These are phyloP conservation scores for Grapholita molesta DNA, from an alignment of 1,140 invertebrate species.

Conservation along the genomic window DNA sequence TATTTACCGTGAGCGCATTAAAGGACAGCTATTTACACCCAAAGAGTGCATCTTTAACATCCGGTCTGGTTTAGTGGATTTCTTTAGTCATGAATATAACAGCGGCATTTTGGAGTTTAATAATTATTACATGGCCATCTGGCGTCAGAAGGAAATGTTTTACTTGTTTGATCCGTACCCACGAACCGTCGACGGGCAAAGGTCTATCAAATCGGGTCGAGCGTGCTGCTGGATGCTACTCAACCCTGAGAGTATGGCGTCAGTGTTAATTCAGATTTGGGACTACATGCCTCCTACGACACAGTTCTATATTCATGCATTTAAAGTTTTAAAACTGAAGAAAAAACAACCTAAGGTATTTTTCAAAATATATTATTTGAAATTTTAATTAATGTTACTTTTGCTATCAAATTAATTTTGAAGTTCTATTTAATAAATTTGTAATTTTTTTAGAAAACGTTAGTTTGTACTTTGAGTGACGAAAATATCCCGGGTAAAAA, in stretches of 20 bases:
- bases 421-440: slow-evolving; percentile 13
- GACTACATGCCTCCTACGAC: slow-evolving; percentile 69
- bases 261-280: slow-evolving; percentile 69
- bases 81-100: slow-evolving; percentile 72
- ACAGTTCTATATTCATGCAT: slow-evolving; percentile 75
- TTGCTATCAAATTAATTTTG: neutral
- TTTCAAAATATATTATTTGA: neutral
- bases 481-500: slow-evolving; percentile 54
- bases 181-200: slow-evolving; percentile 63
- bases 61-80: slow-evolving; percentile 55
- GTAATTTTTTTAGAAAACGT: slow-evolving; percentile 51
- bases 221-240: slow-evolving; percentile 77
- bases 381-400: too few relatives aligned
- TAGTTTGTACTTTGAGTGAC: slow-evolving; percentile 71
- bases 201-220: slow-evolving; percentile 57
- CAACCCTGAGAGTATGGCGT: slow-evolving; percentile 66
- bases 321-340: slow-evolving; percentile 74
- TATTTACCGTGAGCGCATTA: slow-evolving; percentile 72
- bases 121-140: slow-evolving; percentile 70
- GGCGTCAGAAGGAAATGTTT: slow-evolving; percentile 78
- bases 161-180: slow-evolving; percentile 79
- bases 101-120: slow-evolving; percentile 75
- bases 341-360: slow-evolving; percentile 59
- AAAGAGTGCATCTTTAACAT: slow-evolving; percentile 72
- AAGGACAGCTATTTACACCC: slow-evolving; percentile 71